These are phyloP conservation scores for Porites rus DNA, from an alignment of 92 coral and sea anemone genomes.

Conservation along the genomic window DNA sequence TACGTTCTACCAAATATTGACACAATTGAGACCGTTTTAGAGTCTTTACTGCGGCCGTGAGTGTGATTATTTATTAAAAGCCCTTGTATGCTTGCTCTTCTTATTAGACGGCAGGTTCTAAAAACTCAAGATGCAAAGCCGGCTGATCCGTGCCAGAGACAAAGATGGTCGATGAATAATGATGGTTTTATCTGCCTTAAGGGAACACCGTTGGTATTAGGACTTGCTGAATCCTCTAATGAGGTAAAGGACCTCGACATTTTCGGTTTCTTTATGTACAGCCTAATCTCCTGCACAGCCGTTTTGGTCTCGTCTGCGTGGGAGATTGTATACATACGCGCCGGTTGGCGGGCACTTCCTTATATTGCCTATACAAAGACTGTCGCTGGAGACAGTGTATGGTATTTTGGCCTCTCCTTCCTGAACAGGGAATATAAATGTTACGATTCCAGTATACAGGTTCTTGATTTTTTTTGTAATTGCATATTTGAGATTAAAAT, in stretches of 20 bases:
- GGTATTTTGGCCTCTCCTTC: too few relatives aligned
- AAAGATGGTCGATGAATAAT: constrained; percentile 75
- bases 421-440: too few relatives aligned
- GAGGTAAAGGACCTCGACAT: constrained; percentile 59
- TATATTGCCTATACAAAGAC: too few relatives aligned
- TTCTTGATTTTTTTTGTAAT: too few relatives aligned
- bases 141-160: constrained; percentile 69
- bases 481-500: too few relatives aligned
- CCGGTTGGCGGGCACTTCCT: too few relatives aligned
- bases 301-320: too few relatives aligned
- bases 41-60: neutral
- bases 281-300: neutral
- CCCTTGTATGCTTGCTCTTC: neutral
- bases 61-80: neutral
- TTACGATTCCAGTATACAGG: too few relatives aligned
- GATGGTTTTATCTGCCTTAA: constrained; percentile 85
- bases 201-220: constrained; percentile 81
- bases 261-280: neutral
- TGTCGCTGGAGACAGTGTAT: too few relatives aligned
- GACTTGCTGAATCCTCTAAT: constrained; percentile 68
- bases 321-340: too few relatives aligned
- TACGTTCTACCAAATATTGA: too few relatives aligned
- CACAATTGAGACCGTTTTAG: too few relatives aligned
- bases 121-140: constrained; percentile 65
- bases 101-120: constrained; percentile 65